A percentile compares a stretch with the other conserved stretches of the same genome.
Conservation (phyloP, 2,113 vertebrate genomes). For the Lagenorhynchus albirostris region DNA sequence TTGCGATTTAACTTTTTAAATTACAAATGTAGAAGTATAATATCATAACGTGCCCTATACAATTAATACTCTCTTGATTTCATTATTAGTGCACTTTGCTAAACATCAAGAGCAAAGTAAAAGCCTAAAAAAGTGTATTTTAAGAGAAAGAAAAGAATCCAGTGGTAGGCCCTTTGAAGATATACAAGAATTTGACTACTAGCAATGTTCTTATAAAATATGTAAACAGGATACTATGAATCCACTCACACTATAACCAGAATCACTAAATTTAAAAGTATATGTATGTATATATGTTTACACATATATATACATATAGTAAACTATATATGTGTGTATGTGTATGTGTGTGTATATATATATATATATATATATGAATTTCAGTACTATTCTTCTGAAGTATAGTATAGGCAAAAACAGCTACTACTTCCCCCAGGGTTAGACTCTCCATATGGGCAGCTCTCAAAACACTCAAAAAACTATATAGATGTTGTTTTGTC, state of each 20-base stretch:
- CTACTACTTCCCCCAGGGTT: not conserved
- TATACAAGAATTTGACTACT: not conserved
- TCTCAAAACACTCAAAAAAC: not conserved
- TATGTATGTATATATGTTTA: not conserved
- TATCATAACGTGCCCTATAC: not conserved
- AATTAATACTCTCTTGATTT: conserved; percentile 35
- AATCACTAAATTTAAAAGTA: conserved; percentile 14
- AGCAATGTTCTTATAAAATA: not conserved
- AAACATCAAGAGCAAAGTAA: conserved; percentile 34
- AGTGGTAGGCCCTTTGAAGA: not conserved
- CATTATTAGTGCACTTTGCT: conserved; percentile 12
- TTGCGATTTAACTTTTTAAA: not conserved
- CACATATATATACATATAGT: not conserved
- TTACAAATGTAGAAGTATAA: conserved; percentile 26
- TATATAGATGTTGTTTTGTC: not conserved
- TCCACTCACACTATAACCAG: not conserved
- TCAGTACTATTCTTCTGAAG: conserved; percentile 21
- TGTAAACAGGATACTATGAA: not conserved
- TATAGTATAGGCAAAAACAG: conserved; percentile 6
- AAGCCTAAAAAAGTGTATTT: conserved; percentile 21
- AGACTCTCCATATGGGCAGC: not conserved
- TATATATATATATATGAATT: not conserved
- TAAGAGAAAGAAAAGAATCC: not conserved
- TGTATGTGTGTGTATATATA: not conserved
- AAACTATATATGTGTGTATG: not conserved